A percentile compares a stretch with the other conserved stretches of the same genome.
Conservation (phyloP, 2,797 vertebrate species). For the Melanotaenia pygmaea region DNA sequence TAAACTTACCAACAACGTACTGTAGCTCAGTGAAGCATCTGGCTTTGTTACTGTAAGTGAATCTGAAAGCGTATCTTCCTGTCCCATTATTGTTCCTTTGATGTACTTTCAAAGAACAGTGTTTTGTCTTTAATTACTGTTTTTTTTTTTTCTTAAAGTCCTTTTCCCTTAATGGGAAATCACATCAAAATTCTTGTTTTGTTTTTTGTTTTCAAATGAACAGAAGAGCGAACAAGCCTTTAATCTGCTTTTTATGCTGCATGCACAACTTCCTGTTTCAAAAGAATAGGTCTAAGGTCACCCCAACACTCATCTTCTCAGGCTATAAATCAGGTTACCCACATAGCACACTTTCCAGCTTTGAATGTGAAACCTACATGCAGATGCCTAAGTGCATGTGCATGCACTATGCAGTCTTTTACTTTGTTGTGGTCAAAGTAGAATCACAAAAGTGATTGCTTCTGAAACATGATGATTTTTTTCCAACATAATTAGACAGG, state of each 20-base stretch:
- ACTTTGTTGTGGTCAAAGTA: constrained; percentile 41
- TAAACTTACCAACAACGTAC: constrained; percentile 69
- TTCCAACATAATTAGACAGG: background rate
- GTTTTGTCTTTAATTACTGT: background rate
- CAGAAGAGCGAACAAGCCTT: background rate
- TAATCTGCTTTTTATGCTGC: background rate
- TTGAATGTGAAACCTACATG: background rate
- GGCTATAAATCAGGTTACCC: constrained; percentile 35
- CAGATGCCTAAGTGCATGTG: background rate
- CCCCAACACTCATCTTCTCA: background rate
- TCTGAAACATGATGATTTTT: background rate
- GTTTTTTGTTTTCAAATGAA: background rate
- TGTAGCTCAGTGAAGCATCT: background rate
- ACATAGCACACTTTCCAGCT: background rate
- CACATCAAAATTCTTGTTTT: background rate
- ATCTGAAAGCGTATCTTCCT: constrained; percentile 32
- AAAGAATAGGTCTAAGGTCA: background rate
- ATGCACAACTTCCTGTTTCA: constrained; percentile 13
- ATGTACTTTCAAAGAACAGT: constrained; percentile 40
- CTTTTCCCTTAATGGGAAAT: background rate
- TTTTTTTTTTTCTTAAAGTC: constrained; percentile 1
- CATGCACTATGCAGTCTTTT: background rate
- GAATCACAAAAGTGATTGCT: background rate
- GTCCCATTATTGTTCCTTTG: constrained; percentile 5
- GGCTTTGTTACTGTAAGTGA: background rate